Evolutionary conservation across 2,797 vertebrate species (phyloP), one percentile per base, ranked within the genome.

Genomic region (Atherinosoma microstoma): DNA sequence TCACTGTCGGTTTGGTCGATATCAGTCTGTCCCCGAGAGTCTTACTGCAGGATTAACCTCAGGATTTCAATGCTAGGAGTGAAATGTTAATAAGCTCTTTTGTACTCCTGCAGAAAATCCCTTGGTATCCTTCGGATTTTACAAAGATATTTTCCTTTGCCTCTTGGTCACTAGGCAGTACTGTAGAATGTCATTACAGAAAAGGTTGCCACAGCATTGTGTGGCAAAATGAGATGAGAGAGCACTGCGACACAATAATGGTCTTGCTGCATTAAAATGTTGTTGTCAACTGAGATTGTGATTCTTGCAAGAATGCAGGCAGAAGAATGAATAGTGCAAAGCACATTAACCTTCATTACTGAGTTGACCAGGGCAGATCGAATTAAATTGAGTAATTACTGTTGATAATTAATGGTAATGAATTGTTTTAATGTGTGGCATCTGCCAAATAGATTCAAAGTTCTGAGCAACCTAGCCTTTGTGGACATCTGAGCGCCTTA

Each of bases 261-360:
- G 34, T 56, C 51, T 7, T 3, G 68, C 58, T 54, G 27, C 38
- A 67, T 54, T 51, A 40, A 66, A 75, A 75, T 54, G n/a, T 64
- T 42, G 58, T 47, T 64, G 70, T 63, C 72, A 45, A 67, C 75
- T 61, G 73, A 80, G 80, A 70, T 56, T 30, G 73, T 63, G 70
- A 73, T 79, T 76, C 80, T 80, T 75, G 75, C 40, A 40, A 22
- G 70, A 69, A 81, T 56, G 62, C 64, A 38, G 72, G 68, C 60
- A 62, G 81, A 65, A 75, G 67, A 84, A 84, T 68, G 69, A 79
- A 67, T 15, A 70, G 74, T 70, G 70, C 67, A 4, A 22, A 75
- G 69, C 76, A 78, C 71, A 87, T 89, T 92, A 86, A 91, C 89
- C 91, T 90, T 91, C 85, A 87, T 93, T 92, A 90, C 80, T 5